Percentiles rank a stretch among this genome's conserved stretches.
Evolutionary conservation across 2,797 vertebrate genomes (phyloP).

Genomic region (Ispidina picta): DNA sequence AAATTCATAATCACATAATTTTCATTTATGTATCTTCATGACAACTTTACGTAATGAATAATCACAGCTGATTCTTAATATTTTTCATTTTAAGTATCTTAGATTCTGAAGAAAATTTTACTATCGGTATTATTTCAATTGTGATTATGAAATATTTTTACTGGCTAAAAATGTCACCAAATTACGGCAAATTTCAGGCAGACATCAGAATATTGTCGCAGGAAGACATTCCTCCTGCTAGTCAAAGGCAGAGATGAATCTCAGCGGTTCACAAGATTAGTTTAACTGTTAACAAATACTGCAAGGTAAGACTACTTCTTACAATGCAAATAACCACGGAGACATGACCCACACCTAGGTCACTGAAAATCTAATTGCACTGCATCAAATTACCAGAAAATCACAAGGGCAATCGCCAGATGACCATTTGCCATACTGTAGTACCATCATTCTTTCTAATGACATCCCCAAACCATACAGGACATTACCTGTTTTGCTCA

Average conservation of each 20-base stretch:
- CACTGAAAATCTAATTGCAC: slow-evolving; percentile 26
- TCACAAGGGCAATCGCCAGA: slow-evolving; percentile 5
- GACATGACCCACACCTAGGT: background rate
- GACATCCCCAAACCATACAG: slow-evolving; percentile 13
- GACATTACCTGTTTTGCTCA: slow-evolving; percentile 28
- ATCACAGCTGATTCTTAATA: background rate
- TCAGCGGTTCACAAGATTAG: background rate
- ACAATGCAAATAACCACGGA: background rate
- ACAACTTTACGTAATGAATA: background rate
- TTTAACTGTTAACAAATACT: background rate
- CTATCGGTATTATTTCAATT: background rate
- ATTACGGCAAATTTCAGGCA: background rate
- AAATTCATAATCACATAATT: background rate
- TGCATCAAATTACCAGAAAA: slow-evolving; percentile 46
- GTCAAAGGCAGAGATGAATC: background rate
- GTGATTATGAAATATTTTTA: background rate
- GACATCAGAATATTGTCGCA: background rate
- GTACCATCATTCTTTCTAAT: background rate
- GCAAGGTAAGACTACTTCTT: background rate
- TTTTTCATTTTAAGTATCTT: background rate
- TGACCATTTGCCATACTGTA: background rate
- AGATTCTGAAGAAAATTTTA: background rate
- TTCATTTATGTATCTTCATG: background rate
- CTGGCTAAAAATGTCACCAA: background rate
- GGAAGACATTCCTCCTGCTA: background rate